Percentiles rank a stretch among this genome's conserved stretches.
phyloP scores from a whole-genome alignment of 2,113 vertebrate species.

The Myotis yumanensis region DNA sequence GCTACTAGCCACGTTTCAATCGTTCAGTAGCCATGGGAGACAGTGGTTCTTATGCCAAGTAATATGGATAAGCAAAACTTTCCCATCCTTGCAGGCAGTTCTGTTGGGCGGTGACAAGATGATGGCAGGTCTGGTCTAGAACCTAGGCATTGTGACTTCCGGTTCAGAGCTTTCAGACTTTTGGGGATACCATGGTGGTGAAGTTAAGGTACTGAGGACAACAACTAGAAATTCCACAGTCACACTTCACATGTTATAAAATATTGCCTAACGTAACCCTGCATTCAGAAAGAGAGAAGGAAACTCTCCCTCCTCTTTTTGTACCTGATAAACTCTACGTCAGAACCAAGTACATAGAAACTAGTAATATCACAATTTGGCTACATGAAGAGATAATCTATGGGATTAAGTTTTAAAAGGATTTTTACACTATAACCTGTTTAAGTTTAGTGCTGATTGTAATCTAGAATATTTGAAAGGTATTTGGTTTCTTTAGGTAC shows the following conservation, averaged over 20 bases:
- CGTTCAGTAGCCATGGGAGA: not conserved
- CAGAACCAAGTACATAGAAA: not conserved
- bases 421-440: not conserved
- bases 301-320: not conserved
- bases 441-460: not conserved
- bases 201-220: not conserved
- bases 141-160: not conserved
- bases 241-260: not conserved
- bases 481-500: not conserved
- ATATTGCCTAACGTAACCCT: not conserved
- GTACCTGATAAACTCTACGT: not conserved
- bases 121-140: not conserved
- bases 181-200: not conserved
- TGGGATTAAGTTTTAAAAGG: not conserved
- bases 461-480: not conserved
- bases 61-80: not conserved
- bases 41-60: not conserved
- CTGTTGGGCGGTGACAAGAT: not conserved
- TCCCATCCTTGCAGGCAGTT: not conserved
- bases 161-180: not conserved
- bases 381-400: not conserved
- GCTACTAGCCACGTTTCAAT: not conserved
- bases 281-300: not conserved
- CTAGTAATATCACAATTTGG: not conserved
- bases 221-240: not conserved